A percentile compares a stretch with the other conserved stretches of the same genome.
Evolutionary conservation across 2,797 vertebrate genomes (phyloP).

Genomic region (Coilia nasus): DNA sequence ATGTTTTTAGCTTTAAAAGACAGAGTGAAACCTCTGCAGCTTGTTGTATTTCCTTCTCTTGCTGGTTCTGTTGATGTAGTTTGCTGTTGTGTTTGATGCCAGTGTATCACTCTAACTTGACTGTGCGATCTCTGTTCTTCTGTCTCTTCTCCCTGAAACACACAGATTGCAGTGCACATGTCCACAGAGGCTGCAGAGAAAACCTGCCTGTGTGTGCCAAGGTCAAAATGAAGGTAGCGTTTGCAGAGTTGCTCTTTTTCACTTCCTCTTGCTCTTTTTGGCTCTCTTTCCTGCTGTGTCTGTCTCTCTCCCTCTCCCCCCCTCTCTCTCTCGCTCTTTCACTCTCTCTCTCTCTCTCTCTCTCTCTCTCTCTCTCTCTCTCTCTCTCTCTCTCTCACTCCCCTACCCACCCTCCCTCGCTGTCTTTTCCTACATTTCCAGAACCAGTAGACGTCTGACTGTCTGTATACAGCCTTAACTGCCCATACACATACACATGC

Average conservation of each 20-base stretch:
- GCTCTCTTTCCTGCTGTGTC: background rate
- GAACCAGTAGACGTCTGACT: background rate
- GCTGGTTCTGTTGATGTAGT: background rate
- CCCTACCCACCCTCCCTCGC: background rate
- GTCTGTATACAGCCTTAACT: background rate
- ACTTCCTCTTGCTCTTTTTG: conserved; percentile 21
- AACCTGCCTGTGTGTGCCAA: conserved; percentile 80
- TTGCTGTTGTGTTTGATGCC: background rate
- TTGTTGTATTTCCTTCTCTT: background rate
- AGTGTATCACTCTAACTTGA: background rate
- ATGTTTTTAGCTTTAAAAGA: background rate
- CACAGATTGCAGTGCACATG: conserved; percentile 82
- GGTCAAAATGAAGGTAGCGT: conserved; percentile 85
- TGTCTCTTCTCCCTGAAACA: conserved; percentile 44
- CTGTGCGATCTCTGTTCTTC: background rate
- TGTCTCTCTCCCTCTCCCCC: background rate
- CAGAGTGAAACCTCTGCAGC: background rate
- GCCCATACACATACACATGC: background rate
- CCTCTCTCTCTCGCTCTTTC: background rate
- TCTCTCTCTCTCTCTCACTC: background rate
- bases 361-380: background rate
- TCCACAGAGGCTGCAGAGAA: conserved; percentile 89
- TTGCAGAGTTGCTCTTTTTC: conserved; percentile 32
- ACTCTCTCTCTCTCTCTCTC: background rate
- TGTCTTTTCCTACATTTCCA: background rate